Evolutionary conservation across 92 coral and sea anemone species (phyloP).

Genomic region (Palythoa grandis): DNA sequence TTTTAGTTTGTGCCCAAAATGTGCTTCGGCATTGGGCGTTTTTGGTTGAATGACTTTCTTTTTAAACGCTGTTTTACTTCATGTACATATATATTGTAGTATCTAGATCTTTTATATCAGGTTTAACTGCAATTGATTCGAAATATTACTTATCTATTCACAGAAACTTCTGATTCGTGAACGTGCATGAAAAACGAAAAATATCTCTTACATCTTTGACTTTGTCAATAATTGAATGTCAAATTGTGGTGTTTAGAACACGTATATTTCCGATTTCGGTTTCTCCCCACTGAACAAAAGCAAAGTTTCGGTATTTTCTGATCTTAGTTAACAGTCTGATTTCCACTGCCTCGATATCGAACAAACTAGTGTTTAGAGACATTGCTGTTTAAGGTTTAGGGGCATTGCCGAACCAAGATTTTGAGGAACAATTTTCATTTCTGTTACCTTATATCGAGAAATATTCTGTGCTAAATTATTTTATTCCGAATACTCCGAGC

Average conservation of each 20-base stretch:
- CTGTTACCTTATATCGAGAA: not conserved
- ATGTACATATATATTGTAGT: not conserved
- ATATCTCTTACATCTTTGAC: not conserved
- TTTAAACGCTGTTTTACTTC: not conserved
- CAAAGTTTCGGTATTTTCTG: not conserved
- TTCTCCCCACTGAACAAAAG: not conserved
- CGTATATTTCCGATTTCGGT: not conserved
- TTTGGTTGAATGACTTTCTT: not conserved
- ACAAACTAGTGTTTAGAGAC: not conserved
- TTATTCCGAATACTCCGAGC: not conserved
- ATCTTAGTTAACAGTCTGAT: not conserved
- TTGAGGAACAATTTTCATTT: not conserved
- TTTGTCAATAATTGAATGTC: not conserved
- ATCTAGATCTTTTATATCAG: not conserved
- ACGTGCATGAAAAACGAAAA: not conserved
- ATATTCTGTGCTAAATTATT: slow-evolving; percentile 1
- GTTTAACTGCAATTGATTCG: not conserved
- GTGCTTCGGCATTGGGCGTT: not conserved
- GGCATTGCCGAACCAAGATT: not conserved
- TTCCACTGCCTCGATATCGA: not conserved
- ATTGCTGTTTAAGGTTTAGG: not conserved
- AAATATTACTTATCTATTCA: not conserved
- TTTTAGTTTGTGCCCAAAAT: not conserved
- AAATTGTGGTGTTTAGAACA: not conserved
- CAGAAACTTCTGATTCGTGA: not conserved